A percentile compares a stretch with the other conserved stretches of the same genome.
Conservation (phyloP, 2,113 vertebrate genomes). For the Sturnira hondurensis region DNA sequence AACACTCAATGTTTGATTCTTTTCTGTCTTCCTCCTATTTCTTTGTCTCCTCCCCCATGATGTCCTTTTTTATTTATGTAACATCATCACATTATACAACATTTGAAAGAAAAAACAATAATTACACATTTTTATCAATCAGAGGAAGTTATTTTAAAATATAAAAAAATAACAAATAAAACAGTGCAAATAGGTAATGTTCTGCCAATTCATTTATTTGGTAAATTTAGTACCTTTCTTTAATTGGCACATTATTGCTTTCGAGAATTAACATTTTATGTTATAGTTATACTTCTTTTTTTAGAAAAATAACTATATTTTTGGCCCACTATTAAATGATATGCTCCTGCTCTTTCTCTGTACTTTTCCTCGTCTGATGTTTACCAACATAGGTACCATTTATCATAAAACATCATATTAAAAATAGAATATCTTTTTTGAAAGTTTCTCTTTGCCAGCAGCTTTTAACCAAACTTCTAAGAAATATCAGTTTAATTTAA, state of each 20-base stretch:
- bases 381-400: neutral
- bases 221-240: neutral
- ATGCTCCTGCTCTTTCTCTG: neutral
- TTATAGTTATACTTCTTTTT: neutral
- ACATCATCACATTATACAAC: neutral
- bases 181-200: neutral
- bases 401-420: neutral
- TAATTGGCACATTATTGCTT: neutral
- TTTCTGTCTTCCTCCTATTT: neutral
- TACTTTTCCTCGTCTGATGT: neutral
- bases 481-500: constrained; percentile 63
- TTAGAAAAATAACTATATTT: neutral
- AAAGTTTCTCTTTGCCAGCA: constrained; percentile 14
- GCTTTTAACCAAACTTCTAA: constrained; percentile 45
- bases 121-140: neutral
- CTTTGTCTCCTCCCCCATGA: neutral
- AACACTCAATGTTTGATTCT: neutral
- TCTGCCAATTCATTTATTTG: neutral
- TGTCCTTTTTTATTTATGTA: neutral
- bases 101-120: neutral
- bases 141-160: constrained; percentile 3
- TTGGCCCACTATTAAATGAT: neutral
- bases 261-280: neutral
- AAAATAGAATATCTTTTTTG: neutral
- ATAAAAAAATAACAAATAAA: neutral